These are phyloP conservation scores for Pristionchus maxplancki DNA, from an alignment of 2,888 invertebrate species.

Conservation along the genomic window DNA sequence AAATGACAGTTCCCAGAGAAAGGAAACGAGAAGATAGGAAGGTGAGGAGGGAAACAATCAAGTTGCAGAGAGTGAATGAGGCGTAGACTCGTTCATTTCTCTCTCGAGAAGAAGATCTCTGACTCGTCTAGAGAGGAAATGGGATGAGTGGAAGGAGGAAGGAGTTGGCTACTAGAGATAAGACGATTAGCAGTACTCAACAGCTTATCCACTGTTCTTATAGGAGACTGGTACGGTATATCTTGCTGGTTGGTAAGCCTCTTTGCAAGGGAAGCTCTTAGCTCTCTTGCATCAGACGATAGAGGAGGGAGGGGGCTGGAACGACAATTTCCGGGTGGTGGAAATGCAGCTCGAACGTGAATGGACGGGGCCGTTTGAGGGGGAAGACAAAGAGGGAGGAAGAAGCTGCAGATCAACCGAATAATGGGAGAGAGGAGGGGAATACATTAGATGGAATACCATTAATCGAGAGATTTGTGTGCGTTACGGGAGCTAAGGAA, in stretches of 20 bases:
- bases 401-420: not conserved
- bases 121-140: not conserved
- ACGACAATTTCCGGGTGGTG: conserved; percentile 20
- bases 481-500: not conserved
- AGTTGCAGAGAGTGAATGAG: not conserved
- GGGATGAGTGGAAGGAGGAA: not conserved
- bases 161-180: not conserved
- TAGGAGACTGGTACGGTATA: not conserved
- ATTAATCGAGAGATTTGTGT: conserved; percentile 2
- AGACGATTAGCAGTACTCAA: not conserved
- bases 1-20: not conserved
- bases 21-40: not conserved
- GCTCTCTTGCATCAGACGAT: not conserved
- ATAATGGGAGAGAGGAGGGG: conserved; percentile 16
- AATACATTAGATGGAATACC: not conserved
- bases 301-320: not conserved
- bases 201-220: not conserved
- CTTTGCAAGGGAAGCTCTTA: not conserved
- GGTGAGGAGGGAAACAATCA: not conserved
- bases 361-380: too few species aligned
- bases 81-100: not conserved
- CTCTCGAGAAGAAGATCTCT: not conserved
- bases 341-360: not conserved
- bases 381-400: not conserved
- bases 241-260: not conserved